Percentiles rank a stretch among this genome's conserved stretches.
Evolutionary conservation across 2,888 invertebrate genomes (phyloP).

Genomic region (Magallana nippona): DNA sequence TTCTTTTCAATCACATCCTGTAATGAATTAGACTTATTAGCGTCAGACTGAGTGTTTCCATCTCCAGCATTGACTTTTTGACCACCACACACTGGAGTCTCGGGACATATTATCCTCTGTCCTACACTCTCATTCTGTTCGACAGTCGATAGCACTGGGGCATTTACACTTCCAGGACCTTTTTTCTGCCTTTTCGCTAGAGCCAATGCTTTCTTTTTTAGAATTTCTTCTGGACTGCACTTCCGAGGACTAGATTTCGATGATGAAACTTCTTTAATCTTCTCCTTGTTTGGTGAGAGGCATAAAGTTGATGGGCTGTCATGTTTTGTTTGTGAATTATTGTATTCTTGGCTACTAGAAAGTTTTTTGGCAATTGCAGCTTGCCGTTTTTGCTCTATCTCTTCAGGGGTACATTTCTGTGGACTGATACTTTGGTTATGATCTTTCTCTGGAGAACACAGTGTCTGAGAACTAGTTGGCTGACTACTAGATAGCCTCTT

Average conservation of each 20-base stretch:
- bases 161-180: conserved; percentile 20
- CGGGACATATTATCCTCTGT: background rate
- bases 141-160: background rate
- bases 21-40: background rate
- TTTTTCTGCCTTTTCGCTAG: conserved; percentile 39
- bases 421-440: conserved; percentile 7
- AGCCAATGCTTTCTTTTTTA: conserved; percentile 38
- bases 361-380: conserved; percentile 35
- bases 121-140: background rate
- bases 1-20: conserved; percentile 47
- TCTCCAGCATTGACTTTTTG: background rate
- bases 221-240: conserved; percentile 45
- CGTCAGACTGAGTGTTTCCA: background rate
- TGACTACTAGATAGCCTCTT: conserved; percentile 42
- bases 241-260: conserved; percentile 27
- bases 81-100: background rate
- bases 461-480: background rate
- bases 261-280: background rate
- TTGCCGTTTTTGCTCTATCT: conserved; percentile 46
- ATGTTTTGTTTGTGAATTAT: background rate
- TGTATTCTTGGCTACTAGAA: background rate
- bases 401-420: conserved; percentile 48
- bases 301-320: conserved; percentile 9
- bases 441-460: background rate
- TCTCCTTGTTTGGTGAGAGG: conserved; percentile 1